Percentiles rank a stretch among this genome's conserved stretches.
Conservation (phyloP, 2,888 invertebrate species). For the Plagiodera versicolora region DNA sequence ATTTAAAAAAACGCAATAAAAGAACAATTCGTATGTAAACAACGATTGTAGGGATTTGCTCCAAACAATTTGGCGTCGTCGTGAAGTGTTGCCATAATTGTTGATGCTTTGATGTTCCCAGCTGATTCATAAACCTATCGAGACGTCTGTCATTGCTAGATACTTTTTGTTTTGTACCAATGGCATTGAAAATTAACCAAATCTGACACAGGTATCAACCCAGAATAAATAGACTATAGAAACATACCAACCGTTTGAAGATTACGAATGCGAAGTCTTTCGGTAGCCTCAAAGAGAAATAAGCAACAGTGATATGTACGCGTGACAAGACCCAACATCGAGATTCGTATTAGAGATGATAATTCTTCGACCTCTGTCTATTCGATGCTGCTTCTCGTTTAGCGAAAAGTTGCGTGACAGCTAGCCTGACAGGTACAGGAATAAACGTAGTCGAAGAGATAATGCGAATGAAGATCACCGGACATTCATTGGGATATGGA, state of each 20-base stretch:
- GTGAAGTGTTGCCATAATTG: too few relatives aligned
- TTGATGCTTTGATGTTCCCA: too few relatives aligned
- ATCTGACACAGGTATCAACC: too few relatives aligned
- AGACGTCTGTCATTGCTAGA: too few relatives aligned
- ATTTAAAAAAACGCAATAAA: too few relatives aligned
- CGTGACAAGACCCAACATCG: conserved; percentile 6
- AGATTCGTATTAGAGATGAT: conserved; percentile 5
- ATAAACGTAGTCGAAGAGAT: neutral
- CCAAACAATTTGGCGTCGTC: too few relatives aligned
- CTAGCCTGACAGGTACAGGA: conserved; percentile 1
- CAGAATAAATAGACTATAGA: too few relatives aligned
- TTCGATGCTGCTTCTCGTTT: neutral
- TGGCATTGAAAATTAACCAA: too few relatives aligned
- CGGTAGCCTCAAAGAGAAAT: neutral
- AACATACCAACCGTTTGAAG: neutral
- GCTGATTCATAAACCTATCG: too few relatives aligned
- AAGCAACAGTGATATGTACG: neutral
- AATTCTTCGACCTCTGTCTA: conserved; percentile 2
- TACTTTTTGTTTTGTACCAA: too few relatives aligned
- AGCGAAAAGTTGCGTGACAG: neutral
- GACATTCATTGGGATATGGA: neutral
- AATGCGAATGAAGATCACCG: neutral
- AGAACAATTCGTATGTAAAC: too few relatives aligned
- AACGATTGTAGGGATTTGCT: too few relatives aligned
- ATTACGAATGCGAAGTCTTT: neutral